These are phyloP conservation scores for Latrodectus geometricus DNA, from an alignment of 1,140 invertebrate genomes.

Conservation along the genomic window DNA sequence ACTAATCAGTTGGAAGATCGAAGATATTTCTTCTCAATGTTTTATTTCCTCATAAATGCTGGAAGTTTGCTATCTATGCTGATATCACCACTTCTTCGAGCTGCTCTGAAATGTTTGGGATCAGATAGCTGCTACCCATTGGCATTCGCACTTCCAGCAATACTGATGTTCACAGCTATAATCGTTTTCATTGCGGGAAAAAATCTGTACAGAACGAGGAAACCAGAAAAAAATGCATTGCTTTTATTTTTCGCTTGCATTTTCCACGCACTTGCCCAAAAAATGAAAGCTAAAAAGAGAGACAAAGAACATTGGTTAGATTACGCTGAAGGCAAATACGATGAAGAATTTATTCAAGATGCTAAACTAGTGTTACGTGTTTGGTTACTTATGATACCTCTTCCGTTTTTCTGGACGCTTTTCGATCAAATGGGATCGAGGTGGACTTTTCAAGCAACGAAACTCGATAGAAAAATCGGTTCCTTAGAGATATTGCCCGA, in stretches of 20 bases:
- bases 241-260: slow-evolving; percentile 82
- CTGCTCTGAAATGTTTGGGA: slow-evolving; percentile 67
- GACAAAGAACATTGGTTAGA: slow-evolving; percentile 83
- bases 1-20: slow-evolving; percentile 65
- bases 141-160: slow-evolving; percentile 67
- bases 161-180: slow-evolving; percentile 65
- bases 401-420: slow-evolving; percentile 92
- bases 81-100: slow-evolving; percentile 47
- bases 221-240: slow-evolving; percentile 84
- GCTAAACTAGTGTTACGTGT: slow-evolving; percentile 81
- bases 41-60: slow-evolving; percentile 69
- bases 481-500: slow-evolving; percentile 76
- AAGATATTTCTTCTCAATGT: slow-evolving; percentile 65
- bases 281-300: slow-evolving; percentile 63
- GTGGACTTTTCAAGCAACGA: slow-evolving; percentile 94
- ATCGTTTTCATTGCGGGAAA: slow-evolving; percentile 84
- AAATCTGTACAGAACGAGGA: slow-evolving; percentile 79
- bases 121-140: slow-evolving; percentile 68
- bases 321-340: slow-evolving; percentile 79
- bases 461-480: slow-evolving; percentile 86
- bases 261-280: slow-evolving; percentile 62
- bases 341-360: slow-evolving; percentile 77
- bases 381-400: slow-evolving; percentile 81
- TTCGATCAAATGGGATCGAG: slow-evolving; percentile 88
- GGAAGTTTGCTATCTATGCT: slow-evolving; percentile 69